Base-by-base conservation (phyloP, 2,888 invertebrate genomes). In the Heliconius charithonia region DNA sequence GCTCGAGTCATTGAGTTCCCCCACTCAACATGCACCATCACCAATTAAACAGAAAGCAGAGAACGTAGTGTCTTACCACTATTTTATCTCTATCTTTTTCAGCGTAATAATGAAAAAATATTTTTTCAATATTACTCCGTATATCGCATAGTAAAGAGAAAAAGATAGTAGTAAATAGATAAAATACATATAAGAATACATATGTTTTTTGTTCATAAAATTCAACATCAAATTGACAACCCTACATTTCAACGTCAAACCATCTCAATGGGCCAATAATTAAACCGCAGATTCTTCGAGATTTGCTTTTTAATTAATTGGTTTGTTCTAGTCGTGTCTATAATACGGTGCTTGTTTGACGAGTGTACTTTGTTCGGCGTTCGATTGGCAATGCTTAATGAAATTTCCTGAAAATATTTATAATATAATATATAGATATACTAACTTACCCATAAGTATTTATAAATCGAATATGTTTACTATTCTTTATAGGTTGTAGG, bases 241-340 rank as follows among this genome's bases (percentile, higher is more conserved):
- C 86, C 87, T 89, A 76, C 72, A 62, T 37, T 29, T 25, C 79
- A 80, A 73, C 93, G 93, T 93, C 93, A 93, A 84, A 87, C 83
- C 93, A 93, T 86, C 85, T 92, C 91, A 91, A 92, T 92, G 86
- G 89, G 86, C 87, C 90, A 92, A 92, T 93, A 93, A 93, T 94
- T 93, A 93, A 93, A 92, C 91, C 91, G 88, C 89, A 87, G 83
- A 87, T 90, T 88, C 91, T 88, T 87, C 84, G 87, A 87, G 87
- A 88, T 89, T 88, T 85, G 88, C 88, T 91, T 92, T 92, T 92
- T 91, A 92, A 92, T 92, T 92, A 92, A 92, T 88, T 88, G 87
- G 84, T 87, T 91, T 92, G 91, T 92, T 91, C 85, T 89, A 91
- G 87, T 86, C 86, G 81, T 78, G 81, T 79, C 80, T 41, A 81